Evolutionary conservation across 2,113 vertebrate species (phyloP), one percentile per base, ranked within the genome.

Genomic region (Prunella fulvescens): DNA sequence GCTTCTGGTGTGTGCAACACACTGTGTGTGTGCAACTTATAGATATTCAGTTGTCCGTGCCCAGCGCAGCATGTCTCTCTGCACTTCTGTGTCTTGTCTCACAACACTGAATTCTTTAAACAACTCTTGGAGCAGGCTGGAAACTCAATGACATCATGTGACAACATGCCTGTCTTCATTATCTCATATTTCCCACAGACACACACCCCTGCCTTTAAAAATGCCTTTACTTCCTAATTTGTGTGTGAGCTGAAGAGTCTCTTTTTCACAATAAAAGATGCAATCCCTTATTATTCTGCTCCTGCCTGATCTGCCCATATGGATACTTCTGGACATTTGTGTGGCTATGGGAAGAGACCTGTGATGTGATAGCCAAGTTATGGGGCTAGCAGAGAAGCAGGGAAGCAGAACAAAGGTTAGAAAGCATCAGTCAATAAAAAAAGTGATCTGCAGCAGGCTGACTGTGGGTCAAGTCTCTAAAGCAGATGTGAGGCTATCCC

Each of bases 51-150:
- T 22, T 53, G 14, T 24, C 28, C 1, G 3, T 35, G 33, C 8
- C 31, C 3, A 1, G 16, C 2, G 4, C 72, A 33, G 73, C 13
- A 40, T 40, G 29, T 39, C 28, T 56, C 31, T 77, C 22, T 40
- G 28, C 51, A 37, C 1, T 18, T 40, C 42, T n/a, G 29, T 0
- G 0, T 7, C 25, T 45, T 2, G 3, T 40, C 15, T 51, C 40
- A 35, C 28, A 22, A 9, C 40, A 25, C 28, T 24, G 45, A 35
- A 2, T 45, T 56, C 19, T 24, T 35, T 12, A 35, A 65, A 40
- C 5, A 31, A 2, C 22, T 50, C 19, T 14, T 39, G 24, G 44
- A 60, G 45, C 5, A 25, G 22, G 18, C 24, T 56, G 64, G 35
- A 40, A 86, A 42, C 31, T 39, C n/a, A 33, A 19, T 15, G 24